Evolutionary conservation across 2,888 invertebrate genomes (phyloP).

Genomic region (Amaurobius ferox): DNA sequence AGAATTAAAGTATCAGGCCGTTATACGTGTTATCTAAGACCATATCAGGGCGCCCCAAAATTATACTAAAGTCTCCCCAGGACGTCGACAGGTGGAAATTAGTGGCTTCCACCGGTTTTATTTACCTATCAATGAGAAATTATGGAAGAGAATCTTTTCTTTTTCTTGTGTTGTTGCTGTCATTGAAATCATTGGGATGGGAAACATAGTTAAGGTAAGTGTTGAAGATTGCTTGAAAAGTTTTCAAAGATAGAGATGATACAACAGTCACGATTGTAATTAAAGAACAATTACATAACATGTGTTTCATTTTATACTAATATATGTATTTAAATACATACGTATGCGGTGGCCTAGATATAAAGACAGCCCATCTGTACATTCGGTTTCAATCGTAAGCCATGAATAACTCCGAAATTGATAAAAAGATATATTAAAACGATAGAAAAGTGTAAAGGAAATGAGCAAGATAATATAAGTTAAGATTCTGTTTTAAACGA

Average conservation of each 20-base stretch:
- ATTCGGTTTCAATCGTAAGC: no score
- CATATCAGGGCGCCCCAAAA: constrained; percentile 42
- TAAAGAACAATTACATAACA: not conserved
- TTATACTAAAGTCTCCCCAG: constrained; percentile 37
- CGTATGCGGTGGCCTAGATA: no score
- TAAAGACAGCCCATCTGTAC: no score
- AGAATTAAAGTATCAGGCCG: constrained; percentile 25
- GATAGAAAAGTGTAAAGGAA: no score
- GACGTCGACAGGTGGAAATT: constrained; percentile 58
- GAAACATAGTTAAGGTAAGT: not conserved
- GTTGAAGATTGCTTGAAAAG: not conserved
- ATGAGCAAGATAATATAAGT: no score
- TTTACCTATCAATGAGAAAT: constrained; percentile 14
- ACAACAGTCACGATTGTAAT: not conserved
- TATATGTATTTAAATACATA: no score
- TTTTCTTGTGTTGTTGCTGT: not conserved
- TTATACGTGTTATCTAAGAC: constrained; percentile 48
- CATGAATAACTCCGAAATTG: no score
- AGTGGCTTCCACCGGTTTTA: constrained; percentile 21
- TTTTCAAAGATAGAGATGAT: not conserved
- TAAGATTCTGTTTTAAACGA: no score
- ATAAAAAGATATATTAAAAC: no score
- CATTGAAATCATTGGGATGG: constrained; percentile 6
- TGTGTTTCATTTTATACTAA: no score
- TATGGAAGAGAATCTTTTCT: not conserved